These are phyloP conservation scores for Pecten maximus DNA, from an alignment of 2,888 invertebrate species.

Conservation along the genomic window DNA sequence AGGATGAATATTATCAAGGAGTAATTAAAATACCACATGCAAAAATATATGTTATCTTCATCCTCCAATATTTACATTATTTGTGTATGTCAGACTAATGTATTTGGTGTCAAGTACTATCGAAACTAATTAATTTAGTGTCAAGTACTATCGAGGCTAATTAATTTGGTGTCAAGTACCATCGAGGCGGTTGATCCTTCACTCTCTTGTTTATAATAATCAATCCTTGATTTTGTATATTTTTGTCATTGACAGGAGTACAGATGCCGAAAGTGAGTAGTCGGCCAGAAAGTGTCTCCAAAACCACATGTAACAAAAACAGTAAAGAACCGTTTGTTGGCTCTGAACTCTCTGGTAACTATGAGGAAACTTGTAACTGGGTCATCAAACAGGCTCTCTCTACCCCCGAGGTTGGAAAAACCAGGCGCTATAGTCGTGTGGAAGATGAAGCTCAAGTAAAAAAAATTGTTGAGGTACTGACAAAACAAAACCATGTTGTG, in stretches of 20 bases:
- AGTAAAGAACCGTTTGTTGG: conserved; percentile 63
- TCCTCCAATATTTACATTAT: too few relatives aligned
- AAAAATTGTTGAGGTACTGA: conserved; percentile 38
- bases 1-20: too few relatives aligned
- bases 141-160: too few relatives aligned
- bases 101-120: too few relatives aligned
- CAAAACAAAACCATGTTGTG: conserved; percentile 20
- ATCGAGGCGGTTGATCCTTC: too few relatives aligned
- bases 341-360: conserved; percentile 47
- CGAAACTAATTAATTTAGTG: too few relatives aligned
- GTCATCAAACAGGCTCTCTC: conserved; percentile 41
- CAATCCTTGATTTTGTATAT: neutral
- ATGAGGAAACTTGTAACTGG: conserved; percentile 44
- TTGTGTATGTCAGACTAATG: too few relatives aligned
- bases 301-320: conserved; percentile 60
- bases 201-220: neutral
- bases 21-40: too few relatives aligned
- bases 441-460: neutral
- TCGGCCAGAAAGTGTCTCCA: conserved; percentile 52
- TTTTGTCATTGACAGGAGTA: conserved; percentile 56
- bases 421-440: neutral
- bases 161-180: too few relatives aligned
- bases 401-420: conserved; percentile 38
- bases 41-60: too few relatives aligned
- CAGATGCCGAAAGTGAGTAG: conserved; percentile 60